Conservation (phyloP, 2,888 invertebrate genomes). For the Catocala fraxini region DNA sequence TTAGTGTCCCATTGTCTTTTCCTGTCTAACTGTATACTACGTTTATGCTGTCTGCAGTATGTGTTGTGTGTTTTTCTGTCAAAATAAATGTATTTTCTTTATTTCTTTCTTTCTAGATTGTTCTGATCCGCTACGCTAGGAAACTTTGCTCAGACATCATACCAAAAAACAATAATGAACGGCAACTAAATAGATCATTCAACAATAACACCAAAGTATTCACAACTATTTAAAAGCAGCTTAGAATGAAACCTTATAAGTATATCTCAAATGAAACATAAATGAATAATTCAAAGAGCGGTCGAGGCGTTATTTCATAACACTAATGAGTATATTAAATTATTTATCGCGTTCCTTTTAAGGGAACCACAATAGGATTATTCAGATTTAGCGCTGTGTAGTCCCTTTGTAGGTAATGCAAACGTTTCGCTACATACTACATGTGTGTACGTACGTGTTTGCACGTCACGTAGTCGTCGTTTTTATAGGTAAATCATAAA, state of each 20-base stretch:
- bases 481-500: background rate
- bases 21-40: too few relatives aligned
- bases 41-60: too few relatives aligned
- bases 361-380: constrained; percentile 35
- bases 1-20: too few relatives aligned
- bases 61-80: too few relatives aligned
- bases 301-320: constrained; percentile 11
- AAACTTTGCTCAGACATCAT: too few relatives aligned
- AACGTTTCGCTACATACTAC: constrained; percentile 16
- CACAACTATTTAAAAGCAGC: background rate
- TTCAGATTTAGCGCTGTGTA: constrained; percentile 9
- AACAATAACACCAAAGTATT: background rate
- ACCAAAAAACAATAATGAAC: too few relatives aligned
- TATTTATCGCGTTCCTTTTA: constrained; percentile 21
- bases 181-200: too few relatives aligned
- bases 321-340: constrained; percentile 23
- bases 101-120: too few relatives aligned
- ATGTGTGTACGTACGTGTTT: background rate
- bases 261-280: constrained; percentile 4
- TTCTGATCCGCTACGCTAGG: too few relatives aligned
- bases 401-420: constrained; percentile 9
- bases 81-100: too few relatives aligned
- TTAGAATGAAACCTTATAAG: background rate
- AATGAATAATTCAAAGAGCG: constrained; percentile 19
- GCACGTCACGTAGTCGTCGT: background rate